Conservation (phyloP, 2,888 invertebrate species). For the Lepeophtheirus nordmannii region DNA sequence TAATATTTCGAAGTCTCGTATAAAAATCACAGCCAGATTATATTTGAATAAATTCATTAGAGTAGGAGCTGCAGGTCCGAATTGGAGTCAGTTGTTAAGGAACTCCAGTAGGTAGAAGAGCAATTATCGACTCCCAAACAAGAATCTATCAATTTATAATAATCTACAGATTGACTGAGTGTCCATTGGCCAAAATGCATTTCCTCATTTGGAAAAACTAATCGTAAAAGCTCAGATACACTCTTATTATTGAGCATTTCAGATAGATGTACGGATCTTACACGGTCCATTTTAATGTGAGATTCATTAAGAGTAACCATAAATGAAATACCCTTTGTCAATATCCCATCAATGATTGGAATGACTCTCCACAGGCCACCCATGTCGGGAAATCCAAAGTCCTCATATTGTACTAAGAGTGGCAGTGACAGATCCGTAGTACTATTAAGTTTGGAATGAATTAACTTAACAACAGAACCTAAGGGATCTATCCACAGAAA, state of each 20-base stretch:
- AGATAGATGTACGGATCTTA: no score
- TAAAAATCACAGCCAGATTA: conserved; percentile 1
- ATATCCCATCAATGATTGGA: neutral
- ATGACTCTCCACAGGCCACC: neutral
- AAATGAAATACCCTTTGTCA: no score
- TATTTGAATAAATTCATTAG: neutral
- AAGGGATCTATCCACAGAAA: neutral
- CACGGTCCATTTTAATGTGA: neutral
- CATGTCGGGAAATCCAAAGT: neutral
- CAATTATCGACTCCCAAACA: neutral
- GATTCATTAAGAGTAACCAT: no score
- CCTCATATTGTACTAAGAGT: neutral
- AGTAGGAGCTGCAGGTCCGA: neutral
- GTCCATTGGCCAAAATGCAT: neutral
- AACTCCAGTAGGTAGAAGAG: neutral
- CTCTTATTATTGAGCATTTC: neutral
- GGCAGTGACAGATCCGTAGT: neutral
- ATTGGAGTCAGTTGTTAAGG: neutral
- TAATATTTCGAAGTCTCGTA: no score
- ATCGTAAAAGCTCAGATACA: neutral
- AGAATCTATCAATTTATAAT: neutral
- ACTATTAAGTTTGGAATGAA: neutral
- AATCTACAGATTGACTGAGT: neutral
- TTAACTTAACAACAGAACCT: neutral
- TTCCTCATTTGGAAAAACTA: neutral